A percentile compares a stretch with the other conserved stretches of the same genome.
phyloP scores from a whole-genome alignment of 2,888 invertebrate genomes.

The Deladenus siricidicola region DNA sequence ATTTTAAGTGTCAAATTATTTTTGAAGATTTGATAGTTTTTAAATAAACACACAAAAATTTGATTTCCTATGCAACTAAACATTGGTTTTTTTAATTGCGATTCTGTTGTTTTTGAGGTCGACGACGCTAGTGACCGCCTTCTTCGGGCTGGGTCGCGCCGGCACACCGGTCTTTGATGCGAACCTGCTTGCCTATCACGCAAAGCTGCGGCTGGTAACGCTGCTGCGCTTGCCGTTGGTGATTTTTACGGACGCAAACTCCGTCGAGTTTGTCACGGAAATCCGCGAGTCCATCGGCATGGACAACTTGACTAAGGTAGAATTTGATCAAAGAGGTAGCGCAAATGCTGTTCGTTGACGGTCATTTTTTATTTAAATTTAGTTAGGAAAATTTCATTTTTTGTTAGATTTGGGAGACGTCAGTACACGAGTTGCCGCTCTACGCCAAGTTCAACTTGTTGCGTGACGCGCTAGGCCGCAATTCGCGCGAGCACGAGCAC shows the following conservation, averaged over 20 bases:
- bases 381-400: neutral
- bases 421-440: slow-evolving; percentile 1
- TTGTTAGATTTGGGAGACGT: slow-evolving; percentile 7
- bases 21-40: too few species aligned
- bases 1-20: too few species aligned
- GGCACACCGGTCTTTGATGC: neutral
- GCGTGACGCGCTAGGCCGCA: too few species aligned
- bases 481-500: neutral
- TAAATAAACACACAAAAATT: neutral
- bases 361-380: neutral
- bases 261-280: neutral
- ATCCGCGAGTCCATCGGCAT: neutral
- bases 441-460: slow-evolving; percentile 4
- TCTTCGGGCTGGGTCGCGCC: slow-evolving; percentile 4
- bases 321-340: too few species aligned
- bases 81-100: too few species aligned
- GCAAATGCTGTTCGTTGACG: neutral
- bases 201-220: neutral
- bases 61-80: neutral
- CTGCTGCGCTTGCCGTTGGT: slow-evolving; percentile 10
- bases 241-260: slow-evolving; percentile 7
- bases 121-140: slow-evolving; percentile 10
- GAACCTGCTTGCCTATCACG: slow-evolving; percentile 1
- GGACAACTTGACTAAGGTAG: slow-evolving; percentile 9
- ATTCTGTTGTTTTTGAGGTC: slow-evolving; percentile 10